Base-by-base conservation (phyloP, 37 sponge, comb jelly and placozoan species). In the Chondrosia reniformis region DNA sequence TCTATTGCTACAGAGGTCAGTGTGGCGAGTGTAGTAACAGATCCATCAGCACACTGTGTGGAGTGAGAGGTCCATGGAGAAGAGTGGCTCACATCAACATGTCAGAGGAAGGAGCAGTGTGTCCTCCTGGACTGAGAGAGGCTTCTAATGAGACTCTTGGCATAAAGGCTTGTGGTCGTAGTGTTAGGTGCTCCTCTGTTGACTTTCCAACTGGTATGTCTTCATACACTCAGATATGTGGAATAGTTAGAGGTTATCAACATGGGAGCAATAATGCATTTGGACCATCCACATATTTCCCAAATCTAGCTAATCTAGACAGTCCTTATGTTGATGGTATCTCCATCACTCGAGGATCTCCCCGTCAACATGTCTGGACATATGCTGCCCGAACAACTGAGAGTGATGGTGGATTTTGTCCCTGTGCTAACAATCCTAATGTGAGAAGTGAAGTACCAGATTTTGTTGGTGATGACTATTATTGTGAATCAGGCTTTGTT, bases 111-210 rank as follows among this genome's bases (percentile, higher is more conserved):
- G 58, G 58, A 8, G 58, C 58, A 24, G 27, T 24, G 27, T 56
- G 58, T 56, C 58, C 58, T 56, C 58, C 58, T 56, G 58, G 58
- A 28, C 58, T 56, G 4, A 3, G n/a, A 28, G 58, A 56, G 58
- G 27, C 58, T 8, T 56, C 58, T 28, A 56, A 56, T 28, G 27
- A 24, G 27, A 28, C 58, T 8, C 58, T 56, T 24, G 7, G 27
- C 58, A 56, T 28, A 28, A 24, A 28, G 27, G 58, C 58, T 28
- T 56, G 58, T 56, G 58, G 58, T 56, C n/a, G 58, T 3, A 56
- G 58, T 56, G 58, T 56, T 8, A 56, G 27, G 4, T 56, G 58
- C 58, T 56, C 58, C 7, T 56, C 58, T 28, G 7, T 56, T 24
- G 3, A 28, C 58, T 56, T 56, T 28, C 58, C 58, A 3, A 6